Conservation (phyloP, 2,888 invertebrate species). For the Tillus elongatus region DNA sequence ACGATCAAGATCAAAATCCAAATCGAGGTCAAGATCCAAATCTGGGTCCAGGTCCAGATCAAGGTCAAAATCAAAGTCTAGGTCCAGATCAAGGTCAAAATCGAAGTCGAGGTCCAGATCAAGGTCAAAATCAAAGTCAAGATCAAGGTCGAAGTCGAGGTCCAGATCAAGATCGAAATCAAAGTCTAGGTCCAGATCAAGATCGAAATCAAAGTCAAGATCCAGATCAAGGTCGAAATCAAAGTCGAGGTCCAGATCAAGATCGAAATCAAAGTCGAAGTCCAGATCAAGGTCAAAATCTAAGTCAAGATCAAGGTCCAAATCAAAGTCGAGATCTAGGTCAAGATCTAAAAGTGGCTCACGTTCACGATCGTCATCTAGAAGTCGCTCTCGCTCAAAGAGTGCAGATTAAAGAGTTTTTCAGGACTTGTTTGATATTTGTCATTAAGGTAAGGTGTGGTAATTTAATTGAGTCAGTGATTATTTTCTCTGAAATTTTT, state of each 20-base stretch:
- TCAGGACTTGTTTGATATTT: too few relatives aligned
- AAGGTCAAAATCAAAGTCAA: constrained; percentile 25
- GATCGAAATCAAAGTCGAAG: constrained; percentile 28
- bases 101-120: constrained; percentile 28
- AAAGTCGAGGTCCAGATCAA: constrained; percentile 25
- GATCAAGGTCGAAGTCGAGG: constrained; percentile 28
- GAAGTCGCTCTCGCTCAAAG: constrained; percentile 31
- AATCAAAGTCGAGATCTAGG: constrained; percentile 29
- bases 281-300: constrained; percentile 32
- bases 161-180: constrained; percentile 28
- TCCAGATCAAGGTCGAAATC: constrained; percentile 28
- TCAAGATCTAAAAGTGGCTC: constrained; percentile 33
- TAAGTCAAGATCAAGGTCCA: constrained; percentile 30
- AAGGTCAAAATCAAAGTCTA: constrained; percentile 17
- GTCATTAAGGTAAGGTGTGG: too few relatives aligned
- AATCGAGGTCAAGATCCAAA: constrained; percentile 36
- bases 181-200: constrained; percentile 25
- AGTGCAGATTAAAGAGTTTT: too few relatives aligned
- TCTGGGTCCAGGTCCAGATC: constrained; percentile 28
- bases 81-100: constrained; percentile 28
- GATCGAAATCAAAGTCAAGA: constrained; percentile 28
- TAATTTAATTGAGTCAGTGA: too few relatives aligned
- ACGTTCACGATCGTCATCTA: constrained; percentile 22
- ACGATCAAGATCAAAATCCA: constrained; percentile 29
- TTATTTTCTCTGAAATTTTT: too few relatives aligned